Base-by-base conservation (phyloP, 2,888 invertebrate genomes). In the Agapostemon virescens region DNA sequence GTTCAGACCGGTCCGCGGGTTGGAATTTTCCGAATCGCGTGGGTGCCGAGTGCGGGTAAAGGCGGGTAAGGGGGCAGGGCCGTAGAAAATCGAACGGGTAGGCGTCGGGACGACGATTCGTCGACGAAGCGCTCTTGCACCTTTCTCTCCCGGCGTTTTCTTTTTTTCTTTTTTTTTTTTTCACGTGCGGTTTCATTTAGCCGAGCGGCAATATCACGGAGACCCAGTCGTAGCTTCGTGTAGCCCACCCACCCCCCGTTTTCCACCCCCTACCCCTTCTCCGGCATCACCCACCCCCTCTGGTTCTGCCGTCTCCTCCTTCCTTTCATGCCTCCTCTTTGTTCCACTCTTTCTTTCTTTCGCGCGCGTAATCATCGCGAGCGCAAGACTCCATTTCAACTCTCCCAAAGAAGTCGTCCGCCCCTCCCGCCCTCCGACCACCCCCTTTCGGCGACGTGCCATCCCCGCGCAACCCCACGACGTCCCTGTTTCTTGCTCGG, bases 131-230 rank as follows among this genome's bases (percentile, higher is more conserved):
- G 82, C 83, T 85, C 86, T 85, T 83, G 85, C 85, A 82, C 84
- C 84, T 87, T 84, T 86, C 83, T 86, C 82, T 85, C 86, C 81
- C 85, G 84, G 86, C 85, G 85, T 76, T 85, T 81, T 74, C 13
- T n/a, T n/a, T n/a, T n/a, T n/a, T n/a, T n/a, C n/a, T n/a, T n/a
- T n/a, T n/a, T n/a, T n/a, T n/a, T 52, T 58, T 89, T 90, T 91
- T 90, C 88, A 91, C 91, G 90, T 91, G 91, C 90, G 90, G 91
- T 91, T 91, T 90, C 90, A 91, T 90, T 91, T 90, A 89, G 86
- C 84, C 85, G 86, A 81, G 84, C 85, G 87, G 86, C 88, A 88
- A 87, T 87, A 88, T 87, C 81, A 87, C 81, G 73, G 80, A 79
- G 84, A 84, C 83, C 79, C 73, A 70, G 77, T 40, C 36, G 55